phyloP scores from a whole-genome alignment of 2,113 vertebrate genomes.

The Stercorarius parasiticus region DNA sequence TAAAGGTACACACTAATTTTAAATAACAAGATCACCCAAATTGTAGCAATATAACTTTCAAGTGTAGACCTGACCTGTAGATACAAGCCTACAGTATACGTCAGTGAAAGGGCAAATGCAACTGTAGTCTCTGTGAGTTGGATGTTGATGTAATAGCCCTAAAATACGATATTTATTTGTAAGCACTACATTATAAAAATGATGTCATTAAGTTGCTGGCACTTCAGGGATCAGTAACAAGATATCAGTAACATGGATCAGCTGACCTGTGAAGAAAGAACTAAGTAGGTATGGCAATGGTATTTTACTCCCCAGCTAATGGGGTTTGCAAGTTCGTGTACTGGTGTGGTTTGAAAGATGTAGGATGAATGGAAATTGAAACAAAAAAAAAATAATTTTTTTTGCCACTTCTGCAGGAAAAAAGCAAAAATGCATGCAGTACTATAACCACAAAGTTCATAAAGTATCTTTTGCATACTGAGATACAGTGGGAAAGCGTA shows the following conservation, averaged over 20 bases:
- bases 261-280: not conserved
- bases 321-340: not conserved
- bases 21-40: not conserved
- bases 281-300: not conserved
- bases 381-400: not conserved
- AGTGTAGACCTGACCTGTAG: not conserved
- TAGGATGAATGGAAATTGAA: not conserved
- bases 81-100: not conserved
- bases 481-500: not conserved
- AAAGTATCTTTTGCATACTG: not conserved
- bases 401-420: not conserved
- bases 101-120: not conserved
- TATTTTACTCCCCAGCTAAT: not conserved
- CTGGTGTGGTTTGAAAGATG: not conserved
- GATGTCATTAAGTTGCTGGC: not conserved
- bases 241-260: fast-evolving
- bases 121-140: not conserved
- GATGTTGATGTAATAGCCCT: not conserved
- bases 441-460: not conserved
- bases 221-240: not conserved
- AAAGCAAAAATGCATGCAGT: not conserved
- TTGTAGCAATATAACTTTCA: not conserved
- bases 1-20: not conserved
- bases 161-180: not conserved
- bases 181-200: not conserved